These are phyloP conservation scores for Cyanoramphus novaezelandiae DNA, from an alignment of 2,113 vertebrate species.

Conservation along the genomic window DNA sequence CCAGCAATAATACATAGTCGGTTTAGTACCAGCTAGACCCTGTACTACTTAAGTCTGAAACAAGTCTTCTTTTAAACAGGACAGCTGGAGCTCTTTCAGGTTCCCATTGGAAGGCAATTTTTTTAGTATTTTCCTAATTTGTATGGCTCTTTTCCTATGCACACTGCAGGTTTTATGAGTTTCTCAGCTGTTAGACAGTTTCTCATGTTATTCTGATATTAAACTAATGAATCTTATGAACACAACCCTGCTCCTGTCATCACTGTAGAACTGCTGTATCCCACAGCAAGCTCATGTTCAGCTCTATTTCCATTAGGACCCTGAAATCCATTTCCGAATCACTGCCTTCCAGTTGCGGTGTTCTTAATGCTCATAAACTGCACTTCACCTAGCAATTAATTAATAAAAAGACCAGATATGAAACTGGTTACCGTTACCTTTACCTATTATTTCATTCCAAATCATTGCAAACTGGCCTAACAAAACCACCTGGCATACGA, in stretches of 20 bases:
- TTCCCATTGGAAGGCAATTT: neutral
- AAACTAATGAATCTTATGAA: neutral
- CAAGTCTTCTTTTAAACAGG: neutral
- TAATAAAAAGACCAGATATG: neutral
- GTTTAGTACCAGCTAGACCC: neutral
- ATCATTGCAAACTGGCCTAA: neutral
- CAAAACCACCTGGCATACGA: neutral
- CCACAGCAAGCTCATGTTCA: neutral
- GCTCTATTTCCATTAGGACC: neutral
- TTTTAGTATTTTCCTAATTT: neutral
- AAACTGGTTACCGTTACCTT: neutral
- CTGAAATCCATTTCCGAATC: neutral
- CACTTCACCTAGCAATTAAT: neutral
- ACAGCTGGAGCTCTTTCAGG: neutral
- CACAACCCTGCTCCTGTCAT: neutral
- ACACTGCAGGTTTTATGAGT: neutral
- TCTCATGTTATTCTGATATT: neutral
- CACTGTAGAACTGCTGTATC: neutral
- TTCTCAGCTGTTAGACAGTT: conserved; percentile 7
- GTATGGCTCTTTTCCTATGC: neutral
- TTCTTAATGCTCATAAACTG: neutral
- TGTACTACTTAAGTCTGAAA: neutral
- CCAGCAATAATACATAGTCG: neutral
- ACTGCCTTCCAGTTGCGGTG: neutral
- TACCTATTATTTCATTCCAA: neutral